Evolutionary conservation across 2,888 invertebrate genomes (phyloP), one percentile per base, ranked within the genome.

Genomic region (Rhamphomyia laevipes): DNA sequence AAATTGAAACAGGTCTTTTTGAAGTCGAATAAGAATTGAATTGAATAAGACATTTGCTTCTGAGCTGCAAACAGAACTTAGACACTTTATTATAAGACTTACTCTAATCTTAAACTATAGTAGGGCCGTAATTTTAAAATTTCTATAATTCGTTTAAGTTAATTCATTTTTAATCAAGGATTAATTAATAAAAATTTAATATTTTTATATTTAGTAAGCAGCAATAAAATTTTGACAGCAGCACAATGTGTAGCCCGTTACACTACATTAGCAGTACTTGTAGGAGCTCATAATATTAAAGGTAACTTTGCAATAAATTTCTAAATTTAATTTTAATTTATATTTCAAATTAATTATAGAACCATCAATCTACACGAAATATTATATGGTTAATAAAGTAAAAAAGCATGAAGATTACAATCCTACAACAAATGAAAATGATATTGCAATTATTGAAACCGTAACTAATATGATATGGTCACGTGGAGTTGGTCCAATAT

Each of bases 221-320:
- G 64, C 40, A 65, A 65, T 4, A 73, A 68, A 52, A 68, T 72
- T 4, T 16, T 77, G 35, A 74, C 77, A 2, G 77, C 77, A 0
- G 76, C 74, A 0, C 77, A 77, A 59, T 77, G 77, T 53, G 30
- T 51, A 35, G n/a, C 61, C 51, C 62, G 60, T 9, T 57, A 51
- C 18, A 57, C 51, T 5, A 55, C 59, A 1, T 55, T 62, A 2
- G 58, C 59, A 23, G 55, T 73, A 3, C 61, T 74, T 13, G 71
- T 74, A 2, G 78, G 78, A 0, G 75, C 75, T 52, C 75, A 77
- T 56, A 70, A 77, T 57, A 58, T 74, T 6, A 59, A 37, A 64
- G 74, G 66, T 15, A 54, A 71, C 55, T n/a, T 5, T n/a, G 13
- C 12, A 5, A 35, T 35, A 30, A 30, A 13, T 35, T 35, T 35